Percentiles rank a stretch among this genome's conserved stretches.
Conservation (phyloP, 1,140 invertebrate species). For the Drosophila kikkawai region DNA sequence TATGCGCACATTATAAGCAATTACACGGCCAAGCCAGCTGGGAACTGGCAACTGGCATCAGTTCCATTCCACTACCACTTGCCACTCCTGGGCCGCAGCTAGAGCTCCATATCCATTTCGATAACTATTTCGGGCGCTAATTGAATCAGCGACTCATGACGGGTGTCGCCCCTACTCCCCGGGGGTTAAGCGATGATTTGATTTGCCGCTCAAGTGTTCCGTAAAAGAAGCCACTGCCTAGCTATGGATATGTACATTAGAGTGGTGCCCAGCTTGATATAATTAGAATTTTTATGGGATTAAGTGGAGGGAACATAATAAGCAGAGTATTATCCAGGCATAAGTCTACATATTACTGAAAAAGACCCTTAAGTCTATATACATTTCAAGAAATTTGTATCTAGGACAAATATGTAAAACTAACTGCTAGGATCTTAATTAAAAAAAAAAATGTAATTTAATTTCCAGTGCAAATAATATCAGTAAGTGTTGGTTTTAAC, state of each 20-base stretch:
- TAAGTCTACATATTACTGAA: no score
- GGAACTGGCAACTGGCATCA: slow-evolving; percentile 28
- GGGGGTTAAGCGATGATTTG: slow-evolving; percentile 55
- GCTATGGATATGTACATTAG: slow-evolving; percentile 1
- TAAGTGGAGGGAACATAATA: background rate
- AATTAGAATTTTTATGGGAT: background rate
- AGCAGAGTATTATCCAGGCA: background rate
- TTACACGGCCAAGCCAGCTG: slow-evolving; percentile 51
- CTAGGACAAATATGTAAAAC: background rate
- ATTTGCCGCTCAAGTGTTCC: slow-evolving; percentile 47
- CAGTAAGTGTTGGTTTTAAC: no score
- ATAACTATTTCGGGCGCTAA: slow-evolving; percentile 69
- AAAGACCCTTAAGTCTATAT: no score
- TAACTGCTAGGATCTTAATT: background rate
- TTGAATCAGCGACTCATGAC: slow-evolving; percentile 64
- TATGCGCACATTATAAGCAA: slow-evolving; percentile 76
- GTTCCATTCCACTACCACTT: background rate
- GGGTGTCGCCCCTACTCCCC: slow-evolving; percentile 21
- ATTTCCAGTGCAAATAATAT: background rate
- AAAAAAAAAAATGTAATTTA: no score
- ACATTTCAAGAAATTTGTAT: no score
- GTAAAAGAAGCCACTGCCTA: slow-evolving; percentile 26
- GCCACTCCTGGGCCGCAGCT: background rate
- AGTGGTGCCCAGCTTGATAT: background rate
- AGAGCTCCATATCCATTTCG: slow-evolving; percentile 34